phyloP scores from a whole-genome alignment of 2,113 vertebrate species.

The Corythaixoides concolor region DNA sequence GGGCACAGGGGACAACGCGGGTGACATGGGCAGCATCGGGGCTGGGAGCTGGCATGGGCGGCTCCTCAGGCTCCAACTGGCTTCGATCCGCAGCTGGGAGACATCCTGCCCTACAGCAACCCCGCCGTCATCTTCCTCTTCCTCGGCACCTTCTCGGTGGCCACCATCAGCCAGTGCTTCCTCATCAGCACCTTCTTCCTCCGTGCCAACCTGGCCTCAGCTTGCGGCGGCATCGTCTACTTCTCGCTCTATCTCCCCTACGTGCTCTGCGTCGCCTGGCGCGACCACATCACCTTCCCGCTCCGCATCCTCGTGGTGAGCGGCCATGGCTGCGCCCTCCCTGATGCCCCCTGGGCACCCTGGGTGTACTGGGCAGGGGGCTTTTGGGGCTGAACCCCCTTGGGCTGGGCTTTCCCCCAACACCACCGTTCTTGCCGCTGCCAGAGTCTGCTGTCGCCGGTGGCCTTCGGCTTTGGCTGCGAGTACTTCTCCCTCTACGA shows the following conservation, averaged over 20 bases:
- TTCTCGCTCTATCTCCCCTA: constrained; percentile 90
- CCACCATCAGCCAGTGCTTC: constrained; percentile 91
- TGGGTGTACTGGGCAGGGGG: accelerated
- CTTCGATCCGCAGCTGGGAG: constrained; percentile 74
- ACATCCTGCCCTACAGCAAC: constrained; percentile 89
- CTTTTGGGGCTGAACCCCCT: not conserved
- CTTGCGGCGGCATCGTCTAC: constrained; percentile 88
- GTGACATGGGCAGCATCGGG: accelerated
- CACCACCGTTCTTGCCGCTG: accelerated
- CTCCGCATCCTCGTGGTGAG: constrained; percentile 80
- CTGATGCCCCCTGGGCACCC: accelerated
- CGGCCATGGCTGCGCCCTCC: accelerated
- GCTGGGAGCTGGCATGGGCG: accelerated
- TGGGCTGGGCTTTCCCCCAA: not conserved
- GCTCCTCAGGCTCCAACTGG: not conserved
- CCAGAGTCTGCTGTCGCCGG: constrained; percentile 90
- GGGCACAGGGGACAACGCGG: accelerated
- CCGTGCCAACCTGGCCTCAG: constrained; percentile 86
- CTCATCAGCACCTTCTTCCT: constrained; percentile 91
- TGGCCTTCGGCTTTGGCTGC: constrained; percentile 92
- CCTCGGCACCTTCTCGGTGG: constrained; percentile 83
- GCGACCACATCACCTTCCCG: constrained; percentile 76
- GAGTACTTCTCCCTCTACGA: constrained; percentile 90
- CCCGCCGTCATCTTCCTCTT: constrained; percentile 85
- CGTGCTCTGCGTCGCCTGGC: constrained; percentile 87